Evolutionary conservation across 2,888 invertebrate species (phyloP).

Genomic region (Thereva nobilitata): DNA sequence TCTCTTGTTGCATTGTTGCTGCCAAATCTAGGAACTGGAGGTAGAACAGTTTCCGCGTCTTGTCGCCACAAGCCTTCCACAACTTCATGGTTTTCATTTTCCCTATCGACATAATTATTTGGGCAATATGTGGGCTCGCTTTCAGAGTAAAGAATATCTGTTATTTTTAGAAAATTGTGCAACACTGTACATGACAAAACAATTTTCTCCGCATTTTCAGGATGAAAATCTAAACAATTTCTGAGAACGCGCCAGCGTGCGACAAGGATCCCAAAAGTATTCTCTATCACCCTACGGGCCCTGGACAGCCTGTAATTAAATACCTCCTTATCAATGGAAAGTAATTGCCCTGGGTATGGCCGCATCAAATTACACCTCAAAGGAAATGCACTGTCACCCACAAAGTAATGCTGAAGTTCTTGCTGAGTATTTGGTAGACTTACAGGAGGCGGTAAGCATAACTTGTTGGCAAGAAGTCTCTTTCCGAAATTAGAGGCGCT

Average conservation of each 20-base stretch:
- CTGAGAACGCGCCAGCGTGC: conserved; percentile 41
- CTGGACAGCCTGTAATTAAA: conserved; percentile 39
- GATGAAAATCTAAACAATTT: conserved; percentile 37
- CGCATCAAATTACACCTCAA: conserved; percentile 37
- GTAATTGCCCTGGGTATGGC: conserved; percentile 30
- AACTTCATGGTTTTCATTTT: no score
- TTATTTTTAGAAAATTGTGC: no score
- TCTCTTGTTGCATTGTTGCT: no score
- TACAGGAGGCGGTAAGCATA: conserved; percentile 13
- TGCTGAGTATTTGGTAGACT: conserved; percentile 12
- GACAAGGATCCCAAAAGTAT: conserved; percentile 41
- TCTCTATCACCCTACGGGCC: conserved; percentile 36
- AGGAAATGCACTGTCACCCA: conserved; percentile 38
- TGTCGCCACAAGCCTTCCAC: no score
- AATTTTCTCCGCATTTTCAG: conserved; percentile 39
- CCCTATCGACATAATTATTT: no score
- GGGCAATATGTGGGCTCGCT: no score
- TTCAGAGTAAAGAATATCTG: no score
- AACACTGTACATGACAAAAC: conserved; percentile 38
- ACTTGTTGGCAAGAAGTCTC: conserved; percentile 1
- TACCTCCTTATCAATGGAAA: conserved; percentile 22
- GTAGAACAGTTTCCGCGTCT: no score
- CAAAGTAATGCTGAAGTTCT: conserved; percentile 37
- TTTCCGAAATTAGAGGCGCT: conserved; percentile 13
- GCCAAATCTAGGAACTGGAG: no score